These are phyloP conservation scores for Anabacerthia variegaticeps DNA, from an alignment of 2,797 vertebrate species.

Conservation along the genomic window DNA sequence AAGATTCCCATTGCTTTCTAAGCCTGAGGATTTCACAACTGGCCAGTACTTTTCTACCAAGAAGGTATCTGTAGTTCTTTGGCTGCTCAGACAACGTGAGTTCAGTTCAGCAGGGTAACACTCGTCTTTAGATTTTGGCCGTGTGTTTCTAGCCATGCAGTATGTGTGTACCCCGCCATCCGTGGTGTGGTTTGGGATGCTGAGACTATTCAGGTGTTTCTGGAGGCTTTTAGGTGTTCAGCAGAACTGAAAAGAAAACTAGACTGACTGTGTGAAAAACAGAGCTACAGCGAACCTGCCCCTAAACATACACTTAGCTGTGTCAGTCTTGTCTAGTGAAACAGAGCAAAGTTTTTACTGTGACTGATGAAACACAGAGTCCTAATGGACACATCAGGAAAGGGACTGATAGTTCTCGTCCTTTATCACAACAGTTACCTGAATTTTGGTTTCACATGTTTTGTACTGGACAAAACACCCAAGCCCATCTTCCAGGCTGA, in stretches of 20 bases:
- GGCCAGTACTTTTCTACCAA: background rate
- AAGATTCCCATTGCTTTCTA: background rate
- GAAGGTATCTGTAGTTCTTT: background rate
- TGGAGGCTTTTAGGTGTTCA: background rate
- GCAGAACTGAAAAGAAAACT: background rate
- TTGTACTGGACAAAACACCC: background rate
- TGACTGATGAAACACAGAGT: background rate
- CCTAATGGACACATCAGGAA: background rate
- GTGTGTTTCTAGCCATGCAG: background rate
- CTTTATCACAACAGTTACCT: background rate
- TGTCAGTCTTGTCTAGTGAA: background rate
- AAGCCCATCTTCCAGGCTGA: background rate
- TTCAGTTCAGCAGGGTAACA: background rate
- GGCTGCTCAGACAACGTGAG: background rate
- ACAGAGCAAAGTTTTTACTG: background rate
- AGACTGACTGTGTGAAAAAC: background rate
- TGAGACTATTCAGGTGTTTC: background rate
- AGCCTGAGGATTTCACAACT: background rate
- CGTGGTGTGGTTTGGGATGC: rapidly evolving
- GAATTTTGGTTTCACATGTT: background rate
- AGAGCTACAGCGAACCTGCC: background rate
- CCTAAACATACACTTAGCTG: background rate
- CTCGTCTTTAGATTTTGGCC: background rate
- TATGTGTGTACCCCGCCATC: rapidly evolving
- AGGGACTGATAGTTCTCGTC: background rate